Evolutionary conservation across 2,113 vertebrate genomes (phyloP).

Genomic region (Sinocyclocheilus anshuiensis): DNA sequence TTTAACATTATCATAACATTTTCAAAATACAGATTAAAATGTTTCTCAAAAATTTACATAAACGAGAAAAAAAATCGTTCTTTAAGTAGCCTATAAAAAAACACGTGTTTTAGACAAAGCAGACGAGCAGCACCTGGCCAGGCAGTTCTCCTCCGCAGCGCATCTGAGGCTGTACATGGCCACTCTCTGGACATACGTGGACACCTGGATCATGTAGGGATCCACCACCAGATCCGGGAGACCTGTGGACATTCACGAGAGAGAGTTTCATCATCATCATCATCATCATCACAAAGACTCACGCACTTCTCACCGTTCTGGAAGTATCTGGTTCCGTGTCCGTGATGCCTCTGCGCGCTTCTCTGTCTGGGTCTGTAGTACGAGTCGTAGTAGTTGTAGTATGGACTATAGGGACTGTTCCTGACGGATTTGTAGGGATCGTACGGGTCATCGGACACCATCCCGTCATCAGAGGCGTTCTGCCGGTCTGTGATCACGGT

Average conservation of each 20-base stretch:
- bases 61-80: too few relatives aligned
- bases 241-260: slow-evolving; percentile 68
- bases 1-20: too few relatives aligned
- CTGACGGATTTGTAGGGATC: slow-evolving; percentile 87
- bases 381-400: slow-evolving; percentile 93
- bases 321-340: slow-evolving; percentile 85
- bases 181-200: slow-evolving; percentile 88
- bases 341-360: slow-evolving; percentile 65
- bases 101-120: too few relatives aligned
- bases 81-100: too few relatives aligned
- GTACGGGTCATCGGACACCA: slow-evolving; percentile 90
- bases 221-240: slow-evolving; percentile 96
- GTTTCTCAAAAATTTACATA: too few relatives aligned
- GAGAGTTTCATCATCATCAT: too few relatives aligned
- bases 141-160: slow-evolving; percentile 94
- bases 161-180: slow-evolving; percentile 95
- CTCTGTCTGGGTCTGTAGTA: slow-evolving; percentile 78
- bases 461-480: slow-evolving; percentile 73
- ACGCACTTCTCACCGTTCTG: slow-evolving; percentile 80
- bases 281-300: too few relatives aligned
- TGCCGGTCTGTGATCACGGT: slow-evolving; percentile 62
- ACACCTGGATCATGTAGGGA: slow-evolving; percentile 91
- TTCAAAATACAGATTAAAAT: too few relatives aligned
- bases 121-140: slow-evolving; percentile 80
- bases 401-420: slow-evolving; percentile 79